phyloP scores from a whole-genome alignment of 2,797 vertebrate genomes.

The Muscicapa striata region DNA sequence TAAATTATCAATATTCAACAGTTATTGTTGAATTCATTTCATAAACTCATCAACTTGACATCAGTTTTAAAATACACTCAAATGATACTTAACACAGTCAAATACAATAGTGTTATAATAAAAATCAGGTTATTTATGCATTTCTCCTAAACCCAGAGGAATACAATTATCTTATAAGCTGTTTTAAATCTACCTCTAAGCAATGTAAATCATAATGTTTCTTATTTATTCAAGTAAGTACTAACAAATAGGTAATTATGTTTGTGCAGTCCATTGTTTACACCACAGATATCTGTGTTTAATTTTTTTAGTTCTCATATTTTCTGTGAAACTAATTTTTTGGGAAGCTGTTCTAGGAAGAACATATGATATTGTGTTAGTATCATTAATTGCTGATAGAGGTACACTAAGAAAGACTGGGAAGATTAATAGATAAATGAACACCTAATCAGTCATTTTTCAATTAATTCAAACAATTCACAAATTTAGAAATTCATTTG shows the following conservation, averaged over 20 bases:
- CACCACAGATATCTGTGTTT: background rate
- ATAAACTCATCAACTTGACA: background rate
- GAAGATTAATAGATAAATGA: background rate
- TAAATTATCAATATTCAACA: background rate
- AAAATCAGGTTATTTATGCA: background rate
- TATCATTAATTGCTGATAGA: background rate
- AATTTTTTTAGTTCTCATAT: background rate
- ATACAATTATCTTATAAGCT: background rate
- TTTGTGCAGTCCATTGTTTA: background rate
- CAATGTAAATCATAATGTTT: background rate
- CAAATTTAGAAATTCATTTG: background rate
- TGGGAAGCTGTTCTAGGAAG: background rate
- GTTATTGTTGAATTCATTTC: background rate
- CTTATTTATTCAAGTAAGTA: background rate
- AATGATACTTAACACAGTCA: background rate
- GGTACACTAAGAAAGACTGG: background rate
- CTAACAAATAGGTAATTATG: background rate
- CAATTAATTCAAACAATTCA: background rate
- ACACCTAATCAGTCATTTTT: background rate
- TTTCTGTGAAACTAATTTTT: background rate
- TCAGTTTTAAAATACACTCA: background rate
- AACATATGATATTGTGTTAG: background rate
- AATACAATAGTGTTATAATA: background rate
- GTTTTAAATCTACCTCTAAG: background rate
- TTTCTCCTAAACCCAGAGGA: background rate